These are phyloP conservation scores for Chymomyza procnemis DNA, from an alignment of 2,888 invertebrate genomes.

Conservation along the genomic window DNA sequence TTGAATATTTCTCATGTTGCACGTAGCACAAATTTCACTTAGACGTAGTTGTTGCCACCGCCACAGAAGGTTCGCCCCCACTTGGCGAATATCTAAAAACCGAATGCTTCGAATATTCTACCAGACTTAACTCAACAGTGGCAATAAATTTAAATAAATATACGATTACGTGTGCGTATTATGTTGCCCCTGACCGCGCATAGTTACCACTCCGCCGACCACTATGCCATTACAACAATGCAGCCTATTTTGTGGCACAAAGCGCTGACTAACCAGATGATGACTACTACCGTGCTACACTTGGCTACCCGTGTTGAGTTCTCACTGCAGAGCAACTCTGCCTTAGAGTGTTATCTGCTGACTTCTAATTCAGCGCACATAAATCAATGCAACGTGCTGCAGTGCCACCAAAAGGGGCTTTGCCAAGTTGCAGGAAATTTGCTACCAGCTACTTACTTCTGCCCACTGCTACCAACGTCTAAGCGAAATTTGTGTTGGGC, in stretches of 20 bases:
- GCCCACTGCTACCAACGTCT: too few species aligned
- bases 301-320: not conserved
- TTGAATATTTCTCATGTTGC: conserved; percentile 69
- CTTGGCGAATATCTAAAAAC: conserved; percentile 39
- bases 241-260: conserved; percentile 49
- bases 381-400: conserved; percentile 73
- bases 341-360: conserved; percentile 66
- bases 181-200: conserved; percentile 60
- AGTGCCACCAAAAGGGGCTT: conserved; percentile 16
- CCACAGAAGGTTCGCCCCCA: conserved; percentile 26
- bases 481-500: conserved; percentile 43
- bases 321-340: conserved; percentile 1
- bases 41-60: not conserved
- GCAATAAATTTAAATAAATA: conserved; percentile 75
- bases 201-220: not conserved
- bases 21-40: conserved; percentile 32
- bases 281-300: not conserved
- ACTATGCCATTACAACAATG: conserved; percentile 22
- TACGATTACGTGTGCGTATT: conserved; percentile 74
- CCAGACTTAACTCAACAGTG: conserved; percentile 10
- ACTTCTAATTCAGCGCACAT: conserved; percentile 71
- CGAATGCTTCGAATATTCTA: not conserved
- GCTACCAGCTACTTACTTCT: too few species aligned
- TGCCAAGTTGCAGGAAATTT: conserved; percentile 32
- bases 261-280: conserved; percentile 10